Evolutionary conservation across 2,113 vertebrate genomes (phyloP).

Genomic region (Isichthys henryi): DNA sequence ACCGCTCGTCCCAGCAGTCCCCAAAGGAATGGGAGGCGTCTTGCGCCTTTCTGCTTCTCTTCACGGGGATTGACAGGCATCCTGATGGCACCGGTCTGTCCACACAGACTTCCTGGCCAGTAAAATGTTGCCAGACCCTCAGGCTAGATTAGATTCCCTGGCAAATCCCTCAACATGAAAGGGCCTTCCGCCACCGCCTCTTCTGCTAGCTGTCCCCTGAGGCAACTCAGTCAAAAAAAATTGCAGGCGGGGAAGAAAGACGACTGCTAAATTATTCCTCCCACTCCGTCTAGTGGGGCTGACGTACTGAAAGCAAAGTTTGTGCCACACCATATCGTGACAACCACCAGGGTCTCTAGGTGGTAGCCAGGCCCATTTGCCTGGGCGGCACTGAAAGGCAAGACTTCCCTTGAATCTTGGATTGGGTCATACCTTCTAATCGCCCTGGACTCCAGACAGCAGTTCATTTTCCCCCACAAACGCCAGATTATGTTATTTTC

Average conservation of each 20-base stretch:
- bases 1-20: neutral
- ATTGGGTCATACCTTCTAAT: neutral
- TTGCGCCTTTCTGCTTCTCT: neutral
- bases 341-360: neutral
- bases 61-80: neutral
- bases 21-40: neutral
- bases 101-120: neutral
- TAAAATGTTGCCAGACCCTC: neutral
- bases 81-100: neutral
- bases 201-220: neutral
- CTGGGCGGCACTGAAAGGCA: neutral
- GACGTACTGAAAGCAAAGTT: neutral
- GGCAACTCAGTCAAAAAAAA: neutral
- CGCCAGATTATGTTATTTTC: neutral
- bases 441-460: neutral
- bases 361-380: neutral
- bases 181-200: neutral
- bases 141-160: neutral
- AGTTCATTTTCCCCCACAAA: neutral
- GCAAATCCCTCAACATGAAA: conserved; percentile 9
- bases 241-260: neutral
- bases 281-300: conserved; percentile 6
- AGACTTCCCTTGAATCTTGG: neutral
- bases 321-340: neutral
- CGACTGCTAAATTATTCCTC: neutral